Conservation (phyloP, 1,140 invertebrate species). For the Apis dorsata region DNA sequence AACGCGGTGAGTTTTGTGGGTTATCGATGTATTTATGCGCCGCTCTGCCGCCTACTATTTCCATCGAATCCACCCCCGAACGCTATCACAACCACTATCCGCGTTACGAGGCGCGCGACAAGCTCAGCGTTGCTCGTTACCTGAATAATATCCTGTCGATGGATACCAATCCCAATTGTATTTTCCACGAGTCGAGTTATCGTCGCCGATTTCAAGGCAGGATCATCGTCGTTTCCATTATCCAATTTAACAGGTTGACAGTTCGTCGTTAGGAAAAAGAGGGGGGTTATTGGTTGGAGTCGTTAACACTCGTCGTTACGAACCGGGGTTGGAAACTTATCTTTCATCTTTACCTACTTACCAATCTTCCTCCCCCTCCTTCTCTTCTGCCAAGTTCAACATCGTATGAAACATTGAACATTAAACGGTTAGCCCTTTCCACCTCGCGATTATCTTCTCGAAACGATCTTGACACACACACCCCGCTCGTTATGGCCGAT, state of each 20-base stretch:
- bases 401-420: slow-evolving; percentile 7
- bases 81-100: not conserved
- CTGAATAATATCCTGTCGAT: slow-evolving; percentile 7
- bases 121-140: slow-evolving; percentile 22
- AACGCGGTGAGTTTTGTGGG: slow-evolving; percentile 45
- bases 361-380: too few species aligned
- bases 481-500: slow-evolving; percentile 13
- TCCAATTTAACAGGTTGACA: not conserved
- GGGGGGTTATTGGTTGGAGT: not conserved
- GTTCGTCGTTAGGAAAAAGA: not conserved
- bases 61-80: not conserved
- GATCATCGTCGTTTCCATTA: not conserved
- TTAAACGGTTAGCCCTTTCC: slow-evolving; percentile 8
- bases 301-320: slow-evolving; percentile 15
- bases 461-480: slow-evolving; percentile 6
- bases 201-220: not conserved
- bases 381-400: not conserved
- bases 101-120: not conserved
- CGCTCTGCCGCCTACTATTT: slow-evolving; percentile 23
- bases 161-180: not conserved
- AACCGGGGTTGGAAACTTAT: not conserved
- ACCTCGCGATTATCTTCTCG: slow-evolving; percentile 9
- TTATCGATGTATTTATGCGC: slow-evolving; percentile 57
- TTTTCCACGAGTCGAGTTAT: not conserved
- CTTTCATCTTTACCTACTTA: not conserved